phyloP scores from a whole-genome alignment of 1,140 invertebrate genomes.

The Pseudomyrmex dendroicus region DNA sequence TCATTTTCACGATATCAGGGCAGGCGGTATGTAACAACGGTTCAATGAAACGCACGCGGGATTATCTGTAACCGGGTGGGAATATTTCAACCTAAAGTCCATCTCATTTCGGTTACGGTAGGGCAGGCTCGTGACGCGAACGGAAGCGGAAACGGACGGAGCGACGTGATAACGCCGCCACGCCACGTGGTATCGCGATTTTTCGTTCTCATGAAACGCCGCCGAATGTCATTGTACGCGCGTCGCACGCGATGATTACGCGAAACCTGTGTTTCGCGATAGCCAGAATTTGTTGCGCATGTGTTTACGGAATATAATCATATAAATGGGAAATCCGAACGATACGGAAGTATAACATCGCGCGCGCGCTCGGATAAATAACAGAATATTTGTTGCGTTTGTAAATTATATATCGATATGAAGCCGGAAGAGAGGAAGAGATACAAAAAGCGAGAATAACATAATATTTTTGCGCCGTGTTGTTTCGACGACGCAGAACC shows the following conservation, averaged over 20 bases:
- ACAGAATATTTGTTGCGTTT: conserved; percentile 5
- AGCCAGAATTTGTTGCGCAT: not conserved
- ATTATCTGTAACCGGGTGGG: too few relatives aligned
- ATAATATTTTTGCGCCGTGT: not conserved
- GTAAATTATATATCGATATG: not conserved
- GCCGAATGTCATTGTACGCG: conserved; percentile 10
- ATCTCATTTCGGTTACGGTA: conserved; percentile 14
- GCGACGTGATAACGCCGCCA: conserved; percentile 27
- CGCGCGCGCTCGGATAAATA: conserved; percentile 12
- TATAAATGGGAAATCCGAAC: not conserved
- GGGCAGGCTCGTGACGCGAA: conserved; percentile 24
- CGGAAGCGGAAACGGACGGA: conserved; percentile 50
- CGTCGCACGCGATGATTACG: not conserved
- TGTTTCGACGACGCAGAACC: not conserved
- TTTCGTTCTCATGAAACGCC: conserved; percentile 11
- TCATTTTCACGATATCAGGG: not conserved
- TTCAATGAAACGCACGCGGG: too few relatives aligned
- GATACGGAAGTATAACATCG: conserved; percentile 1
- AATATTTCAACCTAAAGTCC: not conserved
- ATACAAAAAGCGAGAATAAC: not conserved
- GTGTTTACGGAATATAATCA: not conserved
- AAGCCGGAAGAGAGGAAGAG: not conserved
- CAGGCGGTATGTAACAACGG: not conserved
- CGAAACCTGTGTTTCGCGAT: not conserved
- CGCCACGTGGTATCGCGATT: conserved; percentile 51